Percentiles rank a stretch among this genome's conserved stretches.
Evolutionary conservation across 2,888 invertebrate species (phyloP).

Genomic region (Dasysyrphus albostriatus): DNA sequence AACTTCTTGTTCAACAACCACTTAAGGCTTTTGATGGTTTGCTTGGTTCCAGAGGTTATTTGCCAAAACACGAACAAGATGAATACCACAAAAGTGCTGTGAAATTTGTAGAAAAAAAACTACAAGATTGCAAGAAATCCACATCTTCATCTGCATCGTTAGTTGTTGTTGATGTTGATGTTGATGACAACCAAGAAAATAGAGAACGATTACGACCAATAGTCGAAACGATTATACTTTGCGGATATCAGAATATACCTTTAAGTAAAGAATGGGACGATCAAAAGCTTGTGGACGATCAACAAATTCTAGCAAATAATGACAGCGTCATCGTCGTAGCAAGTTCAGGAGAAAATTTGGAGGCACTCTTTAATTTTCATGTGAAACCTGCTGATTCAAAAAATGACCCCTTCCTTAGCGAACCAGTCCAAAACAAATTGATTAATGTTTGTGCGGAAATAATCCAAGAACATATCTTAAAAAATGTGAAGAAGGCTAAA

Average conservation of each 20-base stretch:
- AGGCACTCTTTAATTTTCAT: background rate
- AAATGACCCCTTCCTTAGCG: background rate
- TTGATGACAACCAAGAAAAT: background rate
- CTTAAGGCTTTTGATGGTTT: background rate
- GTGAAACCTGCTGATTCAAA: background rate
- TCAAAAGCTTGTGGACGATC: background rate
- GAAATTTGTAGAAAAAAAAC: fast-evolving
- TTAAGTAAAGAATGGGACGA: background rate
- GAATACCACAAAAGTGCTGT: background rate
- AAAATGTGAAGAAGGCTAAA: background rate
- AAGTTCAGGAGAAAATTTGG: background rate
- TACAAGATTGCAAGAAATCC: background rate
- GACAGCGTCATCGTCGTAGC: background rate
- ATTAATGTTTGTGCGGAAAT: background rate
- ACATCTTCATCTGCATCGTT: too few species aligned
- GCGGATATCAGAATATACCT: background rate
- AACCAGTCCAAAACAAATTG: background rate
- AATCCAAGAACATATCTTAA: background rate
- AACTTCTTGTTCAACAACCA: background rate
- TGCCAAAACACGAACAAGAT: background rate
- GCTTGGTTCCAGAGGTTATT: background rate
- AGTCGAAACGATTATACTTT: background rate
- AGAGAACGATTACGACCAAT: background rate
- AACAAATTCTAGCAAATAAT: background rate
- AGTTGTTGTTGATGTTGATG: background rate